Evolutionary conservation across 2,888 invertebrate genomes (phyloP).

Genomic region (Hypena proboscidalis): DNA sequence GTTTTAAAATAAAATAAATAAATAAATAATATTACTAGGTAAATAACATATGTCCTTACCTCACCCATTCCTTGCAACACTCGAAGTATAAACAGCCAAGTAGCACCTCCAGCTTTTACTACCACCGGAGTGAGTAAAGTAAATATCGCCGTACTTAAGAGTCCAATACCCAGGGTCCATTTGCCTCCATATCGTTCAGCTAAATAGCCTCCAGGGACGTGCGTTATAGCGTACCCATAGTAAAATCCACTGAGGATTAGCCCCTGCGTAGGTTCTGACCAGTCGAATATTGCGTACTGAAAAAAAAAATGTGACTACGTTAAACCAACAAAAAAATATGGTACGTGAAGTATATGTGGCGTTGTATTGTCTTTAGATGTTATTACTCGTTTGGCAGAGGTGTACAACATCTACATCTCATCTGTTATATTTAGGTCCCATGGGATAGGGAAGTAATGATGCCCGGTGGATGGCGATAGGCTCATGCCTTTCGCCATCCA

Average conservation of each 20-base stretch:
- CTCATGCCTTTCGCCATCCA: no score
- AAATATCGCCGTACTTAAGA: constrained; percentile 92
- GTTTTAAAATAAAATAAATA: no score
- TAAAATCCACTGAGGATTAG: constrained; percentile 92
- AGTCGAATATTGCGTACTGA: constrained; percentile 86
- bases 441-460: no score
- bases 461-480: no score
- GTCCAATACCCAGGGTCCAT: constrained; percentile 92
- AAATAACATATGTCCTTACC: constrained; percentile 76
- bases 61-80: constrained; percentile 93
- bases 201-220: constrained; percentile 93
- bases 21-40: neutral
- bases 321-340: constrained; percentile 1
- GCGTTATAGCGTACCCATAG: constrained; percentile 94
- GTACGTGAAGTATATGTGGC: no score
- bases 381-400: no score
- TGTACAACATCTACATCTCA: no score
- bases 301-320: constrained; percentile 41
- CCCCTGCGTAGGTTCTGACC: constrained; percentile 91
- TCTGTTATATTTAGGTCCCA: no score
- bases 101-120: constrained; percentile 85
- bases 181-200: constrained; percentile 95
- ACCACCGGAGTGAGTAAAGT: constrained; percentile 92
- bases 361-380: no score
- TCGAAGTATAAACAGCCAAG: constrained; percentile 84